Evolutionary conservation across 1,140 invertebrate genomes (phyloP), one percentile per base, ranked within the genome.

Genomic region (Bombus turneri): DNA sequence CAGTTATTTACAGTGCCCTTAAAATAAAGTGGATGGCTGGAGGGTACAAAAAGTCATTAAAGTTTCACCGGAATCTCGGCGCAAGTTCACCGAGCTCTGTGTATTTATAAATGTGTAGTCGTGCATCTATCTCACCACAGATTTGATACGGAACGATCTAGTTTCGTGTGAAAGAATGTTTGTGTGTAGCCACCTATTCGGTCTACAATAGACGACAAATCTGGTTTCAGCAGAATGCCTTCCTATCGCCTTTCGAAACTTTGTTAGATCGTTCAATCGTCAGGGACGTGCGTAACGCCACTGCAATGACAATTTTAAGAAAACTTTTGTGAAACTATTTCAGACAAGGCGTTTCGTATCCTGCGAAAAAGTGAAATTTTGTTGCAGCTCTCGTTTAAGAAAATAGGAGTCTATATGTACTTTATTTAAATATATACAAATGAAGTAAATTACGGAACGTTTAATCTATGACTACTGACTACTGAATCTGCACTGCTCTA

Each of bases 1-100:
- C 69, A 31, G 64, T 86, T 87, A 87, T 87, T 87, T 86, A 81
- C 87, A 69, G 82, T 39, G 31, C 80, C 81, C 85, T 83, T 87
- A 77, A 53, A 43, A 41, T 76, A 77, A 78, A 87, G 57, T 74
- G 59, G 43, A 62, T 64, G 25, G 86, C 62, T 53, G 53, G n/a
- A 59, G 57, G 64, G 62, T n/a, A 68, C 25, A 81, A 83, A 89
- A 88, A 88, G 75, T 82, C 66, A 69, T 86, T 83, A 86, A 89
- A 86, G 71, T 83, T 88, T 89, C 69, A 89, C 22, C n/a, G 64
- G 64, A 83, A 83, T 86, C 78, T 83, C 66, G 68, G 47, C 57
- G 72, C 76, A 77, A 80, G 59, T 78, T 80, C 25, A 62, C 53
- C 81, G 53, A 59, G n/a, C 68, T 47, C 41, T 72, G 59, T 72